phyloP scores from a whole-genome alignment of 2,888 invertebrate species.

The Helicoverpa assulta region DNA sequence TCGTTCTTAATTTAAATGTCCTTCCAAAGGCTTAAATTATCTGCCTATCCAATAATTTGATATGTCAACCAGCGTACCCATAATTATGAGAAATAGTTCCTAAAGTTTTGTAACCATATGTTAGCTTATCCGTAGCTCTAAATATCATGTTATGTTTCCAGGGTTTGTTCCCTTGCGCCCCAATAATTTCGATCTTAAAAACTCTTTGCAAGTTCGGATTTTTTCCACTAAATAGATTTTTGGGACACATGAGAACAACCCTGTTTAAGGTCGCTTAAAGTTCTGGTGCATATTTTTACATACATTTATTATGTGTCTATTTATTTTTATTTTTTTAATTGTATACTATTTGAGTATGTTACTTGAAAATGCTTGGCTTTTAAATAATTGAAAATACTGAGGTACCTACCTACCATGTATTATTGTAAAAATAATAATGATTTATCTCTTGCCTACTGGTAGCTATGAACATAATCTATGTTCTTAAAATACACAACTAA shows the following conservation, averaged over 20 bases:
- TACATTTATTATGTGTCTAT: slow-evolving; percentile 63
- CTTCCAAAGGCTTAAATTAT: not conserved
- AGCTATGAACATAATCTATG: no score
- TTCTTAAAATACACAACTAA: no score
- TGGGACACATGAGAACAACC: not conserved
- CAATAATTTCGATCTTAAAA: not conserved
- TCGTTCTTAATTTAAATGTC: not conserved
- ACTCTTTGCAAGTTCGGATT: not conserved
- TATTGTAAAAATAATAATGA: no score
- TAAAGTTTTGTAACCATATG: slow-evolving; percentile 57
- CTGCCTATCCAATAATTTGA: slow-evolving; percentile 33
- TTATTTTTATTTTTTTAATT: slow-evolving; percentile 62
- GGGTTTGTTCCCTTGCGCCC: slow-evolving; percentile 6
- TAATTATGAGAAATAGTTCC: slow-evolving; percentile 61
- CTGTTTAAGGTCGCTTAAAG: slow-evolving; percentile 39
- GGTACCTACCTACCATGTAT: no score
- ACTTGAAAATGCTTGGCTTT: slow-evolving; percentile 41
- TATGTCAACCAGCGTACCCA: slow-evolving; percentile 14
- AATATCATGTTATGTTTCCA: slow-evolving; percentile 54
- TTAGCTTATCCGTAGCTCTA: slow-evolving; percentile 61
- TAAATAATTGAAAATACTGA: not conserved
- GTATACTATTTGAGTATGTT: slow-evolving; percentile 38
- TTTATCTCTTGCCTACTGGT: no score
- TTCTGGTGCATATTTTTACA: slow-evolving; percentile 64
- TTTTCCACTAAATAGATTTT: not conserved